Percentiles rank a stretch among this genome's conserved stretches.
These are phyloP conservation scores for Myotis myotis DNA, from an alignment of 2,797 vertebrate genomes.

Conservation along the genomic window DNA sequence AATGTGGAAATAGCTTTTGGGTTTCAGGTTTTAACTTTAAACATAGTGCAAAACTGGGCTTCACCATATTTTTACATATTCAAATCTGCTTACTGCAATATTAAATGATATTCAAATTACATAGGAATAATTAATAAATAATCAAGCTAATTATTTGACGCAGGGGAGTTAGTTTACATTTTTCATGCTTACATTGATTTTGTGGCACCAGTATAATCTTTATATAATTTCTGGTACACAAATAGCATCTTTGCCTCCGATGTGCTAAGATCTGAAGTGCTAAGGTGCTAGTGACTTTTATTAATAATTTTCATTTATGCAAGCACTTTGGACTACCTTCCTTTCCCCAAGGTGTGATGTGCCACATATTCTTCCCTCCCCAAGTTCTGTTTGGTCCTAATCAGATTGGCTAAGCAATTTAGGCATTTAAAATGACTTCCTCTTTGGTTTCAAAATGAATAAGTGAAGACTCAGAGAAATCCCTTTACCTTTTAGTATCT, in stretches of 20 bases:
- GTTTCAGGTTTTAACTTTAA: conserved; percentile 62
- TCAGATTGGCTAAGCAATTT: not conserved
- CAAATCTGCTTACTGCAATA: conserved; percentile 37
- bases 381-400: conserved; percentile 23
- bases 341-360: not conserved
- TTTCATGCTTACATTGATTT: conserved; percentile 49
- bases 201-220: not conserved
- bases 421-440: conserved; percentile 49
- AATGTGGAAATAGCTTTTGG: conserved; percentile 43
- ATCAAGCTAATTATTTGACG: conserved; percentile 40
- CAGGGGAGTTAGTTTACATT: conserved; percentile 40
- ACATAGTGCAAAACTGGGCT: not conserved
- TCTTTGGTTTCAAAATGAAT: conserved; percentile 21
- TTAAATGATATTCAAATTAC: conserved; percentile 63
- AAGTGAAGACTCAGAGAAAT: conserved; percentile 1
- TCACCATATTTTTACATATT: conserved; percentile 54
- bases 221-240: conserved; percentile 17
- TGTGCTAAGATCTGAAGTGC: not conserved
- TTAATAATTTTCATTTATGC: conserved; percentile 38
- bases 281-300: not conserved
- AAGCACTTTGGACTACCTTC: not conserved
- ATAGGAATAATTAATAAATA: conserved; percentile 53
- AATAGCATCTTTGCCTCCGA: not conserved
- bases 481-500: conserved; percentile 27
- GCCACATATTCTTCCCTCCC: not conserved